Base-by-base conservation (phyloP, 1,140 invertebrate species). In the Zaprionus vittiger region DNA sequence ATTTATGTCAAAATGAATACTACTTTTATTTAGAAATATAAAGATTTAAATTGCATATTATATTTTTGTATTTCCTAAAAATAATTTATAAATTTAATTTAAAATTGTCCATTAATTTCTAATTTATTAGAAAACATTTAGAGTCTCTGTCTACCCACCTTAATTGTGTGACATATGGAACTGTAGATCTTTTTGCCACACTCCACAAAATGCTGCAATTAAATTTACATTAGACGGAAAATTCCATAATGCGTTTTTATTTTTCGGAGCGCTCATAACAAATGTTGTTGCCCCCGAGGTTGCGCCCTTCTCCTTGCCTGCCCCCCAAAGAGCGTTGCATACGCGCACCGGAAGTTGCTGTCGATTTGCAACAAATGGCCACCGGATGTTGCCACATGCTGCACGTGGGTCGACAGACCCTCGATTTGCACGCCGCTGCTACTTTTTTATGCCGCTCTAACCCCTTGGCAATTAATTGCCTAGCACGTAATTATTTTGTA, bases 401-500 rank as follows among this genome's bases (percentile, higher is more conserved):
- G 81, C 77, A 87, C 80, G 80, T 83, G 84, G 56, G 38, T 72
- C 56, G 34, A 47, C 41, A 47, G 41, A 47, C 41, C 41, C 41
- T 47, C 49, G 47, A 57, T 52, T 52, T 52, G n/a, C 47, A 20
- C 47, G n/a, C 47, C 47, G 17, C 44, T 28, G 52, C 68, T 59
- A 37, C 41, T 79, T 62, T 64, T 74, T 77, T 77, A 67, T 72
- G 69, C 66, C 59, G 70, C 83, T 83, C 83, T 89, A 89, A 86
- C 83, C 84, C 80, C 71, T 89, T 80, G 78, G 81, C 84, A 82
- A 87, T 89, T 87, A 87, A 87, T 87, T 87, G 85, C 83, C 84
- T 87, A 81, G 81, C 83, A 84, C 83, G 83, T 87, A 87, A 87
- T 87, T 87, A 87, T 87, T 87, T 87, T 89, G 84, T 81, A 87